Conservation (phyloP, 1,140 invertebrate species). For the Drosophila nebulosa region DNA sequence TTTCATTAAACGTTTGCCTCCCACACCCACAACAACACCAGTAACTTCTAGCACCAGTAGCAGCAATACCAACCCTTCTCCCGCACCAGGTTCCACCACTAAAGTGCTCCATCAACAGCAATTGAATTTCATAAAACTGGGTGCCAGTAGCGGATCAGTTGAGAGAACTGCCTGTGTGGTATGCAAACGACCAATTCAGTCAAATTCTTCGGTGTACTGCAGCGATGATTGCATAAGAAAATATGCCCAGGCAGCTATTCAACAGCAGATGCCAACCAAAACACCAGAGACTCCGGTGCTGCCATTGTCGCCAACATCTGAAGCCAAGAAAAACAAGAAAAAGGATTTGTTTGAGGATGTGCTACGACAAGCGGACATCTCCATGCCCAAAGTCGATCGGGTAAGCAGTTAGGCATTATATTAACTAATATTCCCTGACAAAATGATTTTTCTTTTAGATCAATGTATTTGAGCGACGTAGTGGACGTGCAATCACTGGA, state of each 20-base stretch:
- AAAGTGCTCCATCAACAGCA: slow-evolving; percentile 45
- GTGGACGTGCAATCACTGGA: slow-evolving; percentile 88
- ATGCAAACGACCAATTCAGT: slow-evolving; percentile 87
- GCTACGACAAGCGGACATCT: slow-evolving; percentile 51
- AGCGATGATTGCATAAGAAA: slow-evolving; percentile 92
- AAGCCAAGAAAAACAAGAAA: slow-evolving; percentile 66
- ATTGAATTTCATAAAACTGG: slow-evolving; percentile 53
- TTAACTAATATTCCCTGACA: neutral
- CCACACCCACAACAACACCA: neutral
- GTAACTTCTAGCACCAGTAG: neutral
- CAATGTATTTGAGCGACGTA: slow-evolving; percentile 90
- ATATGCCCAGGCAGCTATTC: slow-evolving; percentile 89
- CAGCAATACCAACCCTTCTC: too few relatives aligned
- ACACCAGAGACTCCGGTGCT: slow-evolving; percentile 25
- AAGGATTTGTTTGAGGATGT: slow-evolving; percentile 75
- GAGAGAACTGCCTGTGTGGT: slow-evolving; percentile 83
- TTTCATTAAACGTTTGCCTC: neutral
- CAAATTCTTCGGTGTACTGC: slow-evolving; percentile 91
- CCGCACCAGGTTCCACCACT: neutral
- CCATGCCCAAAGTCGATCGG: slow-evolving; percentile 81
- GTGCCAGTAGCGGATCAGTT: neutral
- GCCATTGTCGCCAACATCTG: slow-evolving; percentile 3
- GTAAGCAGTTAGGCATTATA: slow-evolving; percentile 69
- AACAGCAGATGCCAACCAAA: slow-evolving; percentile 26
- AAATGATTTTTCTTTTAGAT: slow-evolving; percentile 81